A percentile compares a stretch with the other conserved stretches of the same genome.
phyloP scores from a whole-genome alignment of 2,797 vertebrate genomes.

The Semaprochilodus insignis region DNA sequence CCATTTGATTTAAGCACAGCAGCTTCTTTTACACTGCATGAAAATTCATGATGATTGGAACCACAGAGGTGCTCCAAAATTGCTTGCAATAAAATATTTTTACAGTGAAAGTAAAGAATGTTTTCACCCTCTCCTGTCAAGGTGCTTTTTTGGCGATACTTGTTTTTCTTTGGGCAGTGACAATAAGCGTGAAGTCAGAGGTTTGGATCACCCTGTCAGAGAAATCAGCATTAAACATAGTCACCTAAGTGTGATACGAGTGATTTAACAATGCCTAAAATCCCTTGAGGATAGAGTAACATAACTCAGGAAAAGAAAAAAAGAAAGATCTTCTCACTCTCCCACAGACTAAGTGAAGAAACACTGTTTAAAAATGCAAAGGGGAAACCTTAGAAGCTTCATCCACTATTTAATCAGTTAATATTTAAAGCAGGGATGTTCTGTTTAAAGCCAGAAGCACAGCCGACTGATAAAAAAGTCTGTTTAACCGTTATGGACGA shows the following conservation, averaged over 20 bases:
- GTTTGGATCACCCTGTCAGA: constrained; percentile 19
- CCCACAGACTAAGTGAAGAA: constrained; percentile 54
- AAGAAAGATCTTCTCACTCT: constrained; percentile 35
- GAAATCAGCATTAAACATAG: constrained; percentile 31
- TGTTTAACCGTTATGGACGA: constrained; percentile 31
- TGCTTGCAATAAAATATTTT: no score
- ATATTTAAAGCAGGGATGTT: constrained; percentile 76
- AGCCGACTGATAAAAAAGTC: constrained; percentile 46
- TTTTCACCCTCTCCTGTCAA: no score
- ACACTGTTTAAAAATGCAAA: constrained; percentile 71
- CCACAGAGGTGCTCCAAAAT: no score
- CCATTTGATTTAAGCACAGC: not conserved
- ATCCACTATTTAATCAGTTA: constrained; percentile 73
- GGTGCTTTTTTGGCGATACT: no score
- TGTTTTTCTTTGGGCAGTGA: no score
- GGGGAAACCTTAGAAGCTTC: constrained; percentile 73
- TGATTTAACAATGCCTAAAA: constrained; percentile 50
- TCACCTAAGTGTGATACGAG: constrained; percentile 45
- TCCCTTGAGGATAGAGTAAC: constrained; percentile 43
- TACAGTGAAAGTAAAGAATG: no score
- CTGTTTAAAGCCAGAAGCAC: constrained; percentile 67
- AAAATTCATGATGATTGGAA: not conserved
- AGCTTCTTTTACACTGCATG: not conserved
- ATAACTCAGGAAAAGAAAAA: constrained; percentile 52
- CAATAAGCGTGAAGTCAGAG: constrained; percentile 6